Evolutionary conservation across 2,113 vertebrate genomes (phyloP).

Genomic region (Chloropsis hardwickii): DNA sequence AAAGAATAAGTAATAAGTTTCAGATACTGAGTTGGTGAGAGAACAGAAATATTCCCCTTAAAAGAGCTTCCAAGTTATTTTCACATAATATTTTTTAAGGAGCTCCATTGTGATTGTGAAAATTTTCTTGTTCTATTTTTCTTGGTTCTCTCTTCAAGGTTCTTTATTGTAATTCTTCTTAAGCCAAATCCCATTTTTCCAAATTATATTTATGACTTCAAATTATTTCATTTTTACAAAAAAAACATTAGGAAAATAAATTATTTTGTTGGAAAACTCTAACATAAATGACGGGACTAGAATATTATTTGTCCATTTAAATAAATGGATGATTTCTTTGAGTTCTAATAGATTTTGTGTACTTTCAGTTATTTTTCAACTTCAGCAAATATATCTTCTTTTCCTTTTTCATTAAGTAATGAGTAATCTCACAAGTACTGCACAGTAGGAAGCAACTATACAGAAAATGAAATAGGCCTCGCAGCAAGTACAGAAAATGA

Average conservation of each 20-base stretch:
- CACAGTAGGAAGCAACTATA: neutral
- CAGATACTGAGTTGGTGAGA: neutral
- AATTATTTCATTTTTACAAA: neutral
- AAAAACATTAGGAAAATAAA: neutral
- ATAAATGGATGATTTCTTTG: neutral
- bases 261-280: neutral
- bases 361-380: neutral
- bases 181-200: neutral
- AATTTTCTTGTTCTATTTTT: neutral
- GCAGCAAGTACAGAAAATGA: neutral
- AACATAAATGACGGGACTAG: neutral
- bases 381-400: neutral
- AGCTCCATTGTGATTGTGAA: neutral
- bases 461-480: neutral
- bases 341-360: neutral
- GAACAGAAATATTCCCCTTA: neutral
- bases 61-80: neutral
- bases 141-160: rapidly evolving
- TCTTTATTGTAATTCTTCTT: neutral
- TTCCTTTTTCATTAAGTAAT: neutral
- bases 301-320: neutral
- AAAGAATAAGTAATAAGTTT: neutral
- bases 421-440: neutral
- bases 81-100: neutral
- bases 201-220: neutral